Evolutionary conservation across 2,888 invertebrate genomes (phyloP), one percentile per base, ranked within the genome.

Genomic region (Acanthosepion lycidas): DNA sequence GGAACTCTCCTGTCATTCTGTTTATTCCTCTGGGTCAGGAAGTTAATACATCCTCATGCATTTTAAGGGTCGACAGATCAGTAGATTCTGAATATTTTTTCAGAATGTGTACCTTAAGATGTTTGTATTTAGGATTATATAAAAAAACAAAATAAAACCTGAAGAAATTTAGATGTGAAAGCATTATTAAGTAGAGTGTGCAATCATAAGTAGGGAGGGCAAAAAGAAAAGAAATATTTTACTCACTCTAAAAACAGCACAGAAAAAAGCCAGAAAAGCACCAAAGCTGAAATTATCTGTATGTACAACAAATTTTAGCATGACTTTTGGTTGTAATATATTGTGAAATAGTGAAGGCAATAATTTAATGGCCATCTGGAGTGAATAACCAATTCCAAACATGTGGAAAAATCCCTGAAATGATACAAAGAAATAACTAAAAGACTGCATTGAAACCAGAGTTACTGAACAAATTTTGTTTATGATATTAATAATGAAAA

Each of bases 221-320:
- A n/a, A 92, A 26, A 93, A 93, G 42, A 28, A 9, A 64, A 20
- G 93, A 33, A 1, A 33, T 92, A 28, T 49, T 93, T 28, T 42
- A 95, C 97, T 97, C 97, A 98, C 98, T 97, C 98, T 98, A 97
- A 98, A 98, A 91, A 98, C 96, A 94, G 98, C 98, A 12, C 98
- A 98, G 97, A 98, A 98, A 95, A 98, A 98, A 94, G 98, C 98
- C 96, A 98, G 97, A 96, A 98, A 98, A 94, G 98, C 97, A 91
- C 98, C 98, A 95, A 98, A 95, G 92, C 96, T 95, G 59, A 96
- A 94, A 95, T 96, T 97, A 93, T 96, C 96, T 48, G 49, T 95
- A 94, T 96, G 96, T 59, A 96, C 95, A n/a, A 97, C n/a, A 51
- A 96, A 95, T 23, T 95, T 95, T 91, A 96, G 94, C 91, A 97